These are phyloP conservation scores for Copidosoma aretas DNA, from an alignment of 2,888 invertebrate species.

Conservation along the genomic window DNA sequence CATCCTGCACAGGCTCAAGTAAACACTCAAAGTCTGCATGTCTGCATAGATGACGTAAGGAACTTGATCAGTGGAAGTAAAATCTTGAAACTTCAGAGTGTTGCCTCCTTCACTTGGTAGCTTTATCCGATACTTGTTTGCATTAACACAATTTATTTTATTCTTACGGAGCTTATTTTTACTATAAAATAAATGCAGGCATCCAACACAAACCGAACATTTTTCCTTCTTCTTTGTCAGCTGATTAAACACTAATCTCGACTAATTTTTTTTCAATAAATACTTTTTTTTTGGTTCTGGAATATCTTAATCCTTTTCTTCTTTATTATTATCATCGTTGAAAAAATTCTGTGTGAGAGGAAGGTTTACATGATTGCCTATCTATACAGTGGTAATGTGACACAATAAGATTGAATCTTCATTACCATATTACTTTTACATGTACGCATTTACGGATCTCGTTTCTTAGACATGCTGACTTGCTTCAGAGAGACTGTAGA, in stretches of 20 bases:
- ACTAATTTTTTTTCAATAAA: background rate
- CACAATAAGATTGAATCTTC: background rate
- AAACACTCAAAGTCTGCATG: slow-evolving; percentile 39
- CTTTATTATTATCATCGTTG: background rate
- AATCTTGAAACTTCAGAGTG: background rate
- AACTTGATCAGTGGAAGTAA: slow-evolving; percentile 2
- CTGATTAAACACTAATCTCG: background rate
- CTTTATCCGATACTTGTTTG: background rate
- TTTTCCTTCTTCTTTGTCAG: background rate
- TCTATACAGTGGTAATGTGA: background rate
- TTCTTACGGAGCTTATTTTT: background rate
- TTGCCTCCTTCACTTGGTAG: background rate
- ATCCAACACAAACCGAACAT: background rate
- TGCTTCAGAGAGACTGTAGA: background rate
- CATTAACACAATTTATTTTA: background rate
- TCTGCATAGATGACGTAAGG: slow-evolving; percentile 39
- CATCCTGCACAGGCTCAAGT: slow-evolving; percentile 17
- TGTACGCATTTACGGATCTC: slow-evolving; percentile 2
- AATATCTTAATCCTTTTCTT: background rate
- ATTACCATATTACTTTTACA: background rate
- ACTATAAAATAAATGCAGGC: background rate
- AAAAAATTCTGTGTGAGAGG: background rate
- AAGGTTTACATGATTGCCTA: background rate
- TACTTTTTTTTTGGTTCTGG: background rate
- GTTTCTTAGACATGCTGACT: background rate